These are phyloP conservation scores for Lepidochrysops patricia DNA, from an alignment of 2,888 invertebrate species.

Conservation along the genomic window DNA sequence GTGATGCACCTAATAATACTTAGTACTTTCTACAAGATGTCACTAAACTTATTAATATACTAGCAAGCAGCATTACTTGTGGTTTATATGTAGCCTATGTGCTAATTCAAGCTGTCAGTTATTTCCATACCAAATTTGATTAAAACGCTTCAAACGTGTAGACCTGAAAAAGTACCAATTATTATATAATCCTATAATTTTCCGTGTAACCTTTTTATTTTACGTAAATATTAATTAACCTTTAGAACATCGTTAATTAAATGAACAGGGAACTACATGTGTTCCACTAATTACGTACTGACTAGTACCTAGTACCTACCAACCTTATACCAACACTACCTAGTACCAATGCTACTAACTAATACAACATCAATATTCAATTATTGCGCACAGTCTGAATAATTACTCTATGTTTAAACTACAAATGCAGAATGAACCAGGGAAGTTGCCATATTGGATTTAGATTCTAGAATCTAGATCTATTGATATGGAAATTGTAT, in stretches of 20 bases:
- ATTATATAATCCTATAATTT: too few species aligned
- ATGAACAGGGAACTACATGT: neutral
- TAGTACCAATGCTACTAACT: neutral
- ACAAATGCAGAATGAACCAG: neutral
- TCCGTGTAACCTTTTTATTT: neutral
- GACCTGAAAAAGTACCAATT: too few species aligned
- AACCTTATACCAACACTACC: too few species aligned
- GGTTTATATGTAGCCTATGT: too few species aligned
- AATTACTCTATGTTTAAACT: neutral
- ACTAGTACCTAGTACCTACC: too few species aligned
- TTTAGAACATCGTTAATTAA: slow-evolving; percentile 1
- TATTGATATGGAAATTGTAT: neutral
- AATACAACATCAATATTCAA: neutral
- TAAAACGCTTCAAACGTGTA: too few species aligned
- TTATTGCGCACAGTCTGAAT: neutral
- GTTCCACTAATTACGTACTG: neutral
- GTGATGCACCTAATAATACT: too few species aligned
- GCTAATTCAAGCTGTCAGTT: too few species aligned
- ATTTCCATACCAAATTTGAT: too few species aligned
- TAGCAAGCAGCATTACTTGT: too few species aligned
- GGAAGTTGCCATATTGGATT: neutral
- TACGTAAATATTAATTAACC: neutral
- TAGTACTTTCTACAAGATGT: neutral
- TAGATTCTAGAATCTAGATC: too few species aligned
- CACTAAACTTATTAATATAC: neutral